Conservation (phyloP, 2,797 vertebrate genomes). For the Anguilla anguilla region DNA sequence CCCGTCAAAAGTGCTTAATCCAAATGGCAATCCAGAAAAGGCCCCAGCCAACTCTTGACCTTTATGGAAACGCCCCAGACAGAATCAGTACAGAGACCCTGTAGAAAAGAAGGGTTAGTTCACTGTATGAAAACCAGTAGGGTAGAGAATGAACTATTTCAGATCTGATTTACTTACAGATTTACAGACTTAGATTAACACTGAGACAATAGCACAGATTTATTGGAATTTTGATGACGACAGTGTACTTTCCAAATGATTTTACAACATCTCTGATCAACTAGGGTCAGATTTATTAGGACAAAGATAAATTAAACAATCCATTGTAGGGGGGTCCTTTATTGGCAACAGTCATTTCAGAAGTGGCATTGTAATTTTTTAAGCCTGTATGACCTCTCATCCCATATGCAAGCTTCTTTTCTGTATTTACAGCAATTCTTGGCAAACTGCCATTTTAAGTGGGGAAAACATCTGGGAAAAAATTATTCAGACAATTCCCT, state of each 20-base stretch:
- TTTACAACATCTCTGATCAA: background rate
- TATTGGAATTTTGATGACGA: background rate
- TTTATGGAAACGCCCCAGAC: background rate
- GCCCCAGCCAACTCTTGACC: background rate
- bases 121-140: background rate
- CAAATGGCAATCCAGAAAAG: background rate
- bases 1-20: conserved; percentile 23
- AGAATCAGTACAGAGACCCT: background rate
- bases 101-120: background rate
- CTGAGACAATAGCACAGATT: too few species aligned
- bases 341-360: too few species aligned
- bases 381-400: background rate
- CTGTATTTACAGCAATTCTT: background rate
- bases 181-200: too few species aligned
- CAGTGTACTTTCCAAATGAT: background rate
- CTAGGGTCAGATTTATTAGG: background rate
- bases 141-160: background rate
- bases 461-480: too few species aligned
- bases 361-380: background rate
- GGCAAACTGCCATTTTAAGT: too few species aligned
- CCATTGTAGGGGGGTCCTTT: too few species aligned
- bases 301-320: background rate
- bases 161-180: too few species aligned
- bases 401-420: background rate
- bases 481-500: too few species aligned